A percentile compares a stretch with the other conserved stretches of the same genome.
Conservation (phyloP, 2,113 vertebrate genomes). For the Peromyscus leucopus region DNA sequence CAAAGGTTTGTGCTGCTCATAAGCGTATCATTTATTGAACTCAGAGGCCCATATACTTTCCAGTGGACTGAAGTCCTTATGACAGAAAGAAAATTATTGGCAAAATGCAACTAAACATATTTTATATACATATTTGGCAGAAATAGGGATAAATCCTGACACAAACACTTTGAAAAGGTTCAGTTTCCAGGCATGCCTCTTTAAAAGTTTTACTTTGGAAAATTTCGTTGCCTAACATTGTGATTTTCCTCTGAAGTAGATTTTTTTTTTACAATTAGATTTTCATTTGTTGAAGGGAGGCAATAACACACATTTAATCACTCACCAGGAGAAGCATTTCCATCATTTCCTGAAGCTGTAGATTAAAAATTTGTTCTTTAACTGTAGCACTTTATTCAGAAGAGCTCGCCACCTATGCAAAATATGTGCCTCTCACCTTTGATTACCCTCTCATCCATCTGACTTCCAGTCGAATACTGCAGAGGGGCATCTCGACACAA, state of each 20-base stretch:
- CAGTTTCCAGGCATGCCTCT: background rate
- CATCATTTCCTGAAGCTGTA: slow-evolving; percentile 61
- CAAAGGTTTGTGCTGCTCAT: background rate
- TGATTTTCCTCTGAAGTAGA: slow-evolving; percentile 34
- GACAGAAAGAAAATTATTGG: background rate
- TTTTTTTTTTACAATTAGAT: slow-evolving; percentile 53
- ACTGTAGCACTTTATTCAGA: slow-evolving; percentile 40
- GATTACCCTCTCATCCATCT: slow-evolving; percentile 61
- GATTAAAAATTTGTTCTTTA: slow-evolving; percentile 65
- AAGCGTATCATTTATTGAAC: background rate
- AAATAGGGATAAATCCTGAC: slow-evolving; percentile 38
- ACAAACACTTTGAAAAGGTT: background rate
- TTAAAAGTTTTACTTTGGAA: slow-evolving; percentile 52
- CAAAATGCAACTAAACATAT: background rate
- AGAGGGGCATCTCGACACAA: slow-evolving; percentile 36
- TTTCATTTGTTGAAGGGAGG: slow-evolving; percentile 55
- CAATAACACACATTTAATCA: slow-evolving; percentile 25
- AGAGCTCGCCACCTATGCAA: slow-evolving; percentile 25
- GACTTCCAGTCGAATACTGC: slow-evolving; percentile 58
- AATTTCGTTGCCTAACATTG: slow-evolving; percentile 57
- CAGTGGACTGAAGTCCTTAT: background rate
- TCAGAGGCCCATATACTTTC: background rate
- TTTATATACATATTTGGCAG: background rate
- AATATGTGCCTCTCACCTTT: slow-evolving; percentile 48
- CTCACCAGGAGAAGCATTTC: background rate